Evolutionary conservation across 2,797 vertebrate species (phyloP).

Genomic region (Petrocephalus sullivani): DNA sequence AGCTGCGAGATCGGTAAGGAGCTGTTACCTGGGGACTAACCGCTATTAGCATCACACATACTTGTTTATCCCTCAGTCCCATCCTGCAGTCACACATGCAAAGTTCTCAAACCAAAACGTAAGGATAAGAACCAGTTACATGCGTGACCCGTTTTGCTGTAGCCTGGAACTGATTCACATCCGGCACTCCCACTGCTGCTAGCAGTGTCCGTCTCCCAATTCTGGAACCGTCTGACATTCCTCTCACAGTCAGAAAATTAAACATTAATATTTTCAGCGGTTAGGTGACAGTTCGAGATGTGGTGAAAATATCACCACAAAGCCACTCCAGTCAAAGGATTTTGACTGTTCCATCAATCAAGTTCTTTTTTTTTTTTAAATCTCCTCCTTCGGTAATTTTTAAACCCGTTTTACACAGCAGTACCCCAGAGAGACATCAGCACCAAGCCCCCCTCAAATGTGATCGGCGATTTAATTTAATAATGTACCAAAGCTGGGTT

Average conservation of each 20-base stretch:
- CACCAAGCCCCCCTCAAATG: neutral
- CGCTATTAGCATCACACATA: neutral
- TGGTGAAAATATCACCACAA: neutral
- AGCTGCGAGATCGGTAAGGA: constrained; percentile 93
- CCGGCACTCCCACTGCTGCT: neutral
- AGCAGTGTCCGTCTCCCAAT: neutral
- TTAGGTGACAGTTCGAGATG: neutral
- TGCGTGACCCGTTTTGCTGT: neutral
- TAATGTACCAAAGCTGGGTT: neutral
- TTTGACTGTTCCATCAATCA: neutral
- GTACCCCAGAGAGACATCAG: neutral
- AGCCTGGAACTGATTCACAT: neutral
- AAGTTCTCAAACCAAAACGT: neutral
- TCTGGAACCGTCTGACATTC: neutral
- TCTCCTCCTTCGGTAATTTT: neutral
- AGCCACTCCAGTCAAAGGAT: neutral
- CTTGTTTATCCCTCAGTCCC: neutral
- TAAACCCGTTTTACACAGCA: neutral
- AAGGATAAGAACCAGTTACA: neutral
- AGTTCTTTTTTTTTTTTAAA: neutral
- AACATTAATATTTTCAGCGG: neutral
- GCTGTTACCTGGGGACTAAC: neutral
- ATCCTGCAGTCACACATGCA: neutral
- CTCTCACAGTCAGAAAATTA: neutral
- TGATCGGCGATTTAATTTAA: constrained; percentile 9